Evolutionary conservation across 2,888 invertebrate genomes (phyloP).

Genomic region (Parthenolecanium corni): DNA sequence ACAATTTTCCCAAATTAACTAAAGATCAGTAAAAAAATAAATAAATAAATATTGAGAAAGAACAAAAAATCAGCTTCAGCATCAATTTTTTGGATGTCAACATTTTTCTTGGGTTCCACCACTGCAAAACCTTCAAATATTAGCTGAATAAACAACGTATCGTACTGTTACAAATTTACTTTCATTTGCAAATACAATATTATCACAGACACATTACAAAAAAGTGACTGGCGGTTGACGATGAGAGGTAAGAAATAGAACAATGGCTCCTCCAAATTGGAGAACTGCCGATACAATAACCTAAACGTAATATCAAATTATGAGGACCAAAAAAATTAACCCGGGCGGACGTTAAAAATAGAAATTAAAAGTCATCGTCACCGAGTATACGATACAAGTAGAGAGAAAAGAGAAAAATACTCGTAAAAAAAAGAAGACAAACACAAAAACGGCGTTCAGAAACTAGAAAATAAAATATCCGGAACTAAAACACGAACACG

Average conservation of each 20-base stretch:
- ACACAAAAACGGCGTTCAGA: not conserved
- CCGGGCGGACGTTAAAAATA: too few species aligned
- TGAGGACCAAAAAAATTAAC: too few species aligned
- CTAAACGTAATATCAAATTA: too few species aligned
- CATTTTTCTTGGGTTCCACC: too few species aligned
- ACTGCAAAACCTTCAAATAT: too few species aligned
- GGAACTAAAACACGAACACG: not conserved
- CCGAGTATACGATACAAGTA: not conserved
- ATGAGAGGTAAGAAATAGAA: not conserved
- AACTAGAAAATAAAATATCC: not conserved
- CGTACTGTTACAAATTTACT: not conserved
- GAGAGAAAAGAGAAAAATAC: not conserved
- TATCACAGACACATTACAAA: constrained; percentile 27
- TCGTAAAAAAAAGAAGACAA: not conserved
- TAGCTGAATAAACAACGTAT: too few species aligned
- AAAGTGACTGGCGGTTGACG: constrained; percentile 16
- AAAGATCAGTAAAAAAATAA: too few species aligned
- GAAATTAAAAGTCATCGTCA: too few species aligned
- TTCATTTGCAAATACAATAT: not conserved
- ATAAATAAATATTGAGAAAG: too few species aligned
- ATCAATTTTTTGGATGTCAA: too few species aligned
- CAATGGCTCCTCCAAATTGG: not conserved
- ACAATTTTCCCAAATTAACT: too few species aligned
- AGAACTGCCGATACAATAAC: not conserved
- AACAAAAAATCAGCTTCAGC: too few species aligned